Evolutionary conservation across 2,113 vertebrate genomes (phyloP).

Genomic region (Lepisosteus oculatus): DNA sequence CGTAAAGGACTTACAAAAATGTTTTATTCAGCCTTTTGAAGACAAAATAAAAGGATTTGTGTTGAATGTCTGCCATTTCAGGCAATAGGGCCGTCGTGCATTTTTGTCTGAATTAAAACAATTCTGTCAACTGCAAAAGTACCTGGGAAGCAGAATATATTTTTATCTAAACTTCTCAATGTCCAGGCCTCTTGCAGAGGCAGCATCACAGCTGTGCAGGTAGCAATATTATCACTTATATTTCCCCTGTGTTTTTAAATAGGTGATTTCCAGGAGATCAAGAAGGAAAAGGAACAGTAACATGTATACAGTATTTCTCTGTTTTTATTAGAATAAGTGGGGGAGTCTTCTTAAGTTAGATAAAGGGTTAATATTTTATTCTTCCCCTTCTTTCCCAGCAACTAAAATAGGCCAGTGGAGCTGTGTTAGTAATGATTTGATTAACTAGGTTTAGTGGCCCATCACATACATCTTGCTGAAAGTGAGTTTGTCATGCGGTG

Average conservation of each 20-base stretch:
- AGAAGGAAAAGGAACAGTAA: no score
- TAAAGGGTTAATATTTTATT: background rate
- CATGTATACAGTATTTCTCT: no score
- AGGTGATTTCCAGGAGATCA: no score
- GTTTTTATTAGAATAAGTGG: no score
- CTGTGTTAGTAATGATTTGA: slow-evolving; percentile 62
- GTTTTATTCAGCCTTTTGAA: slow-evolving; percentile 12
- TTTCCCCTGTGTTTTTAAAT: slow-evolving; percentile 23
- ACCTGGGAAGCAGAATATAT: no score
- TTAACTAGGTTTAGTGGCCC: slow-evolving; percentile 52
- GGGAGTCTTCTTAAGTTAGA: background rate
- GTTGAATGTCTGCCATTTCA: slow-evolving; percentile 11
- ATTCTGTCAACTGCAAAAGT: background rate
- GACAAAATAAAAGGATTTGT: slow-evolving; percentile 15
- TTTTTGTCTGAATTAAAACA: background rate
- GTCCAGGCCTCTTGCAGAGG: background rate
- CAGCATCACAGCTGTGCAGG: background rate
- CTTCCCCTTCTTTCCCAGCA: background rate
- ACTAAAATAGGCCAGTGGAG: slow-evolving; percentile 53
- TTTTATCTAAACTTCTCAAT: no score
- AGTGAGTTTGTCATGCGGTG: slow-evolving; percentile 51
- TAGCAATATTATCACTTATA: slow-evolving; percentile 5
- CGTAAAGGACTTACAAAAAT: background rate
- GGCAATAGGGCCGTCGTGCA: background rate
- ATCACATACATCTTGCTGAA: slow-evolving; percentile 58